These are phyloP conservation scores for Diarsia mendica DNA, from an alignment of 2,888 invertebrate genomes.

Conservation along the genomic window DNA sequence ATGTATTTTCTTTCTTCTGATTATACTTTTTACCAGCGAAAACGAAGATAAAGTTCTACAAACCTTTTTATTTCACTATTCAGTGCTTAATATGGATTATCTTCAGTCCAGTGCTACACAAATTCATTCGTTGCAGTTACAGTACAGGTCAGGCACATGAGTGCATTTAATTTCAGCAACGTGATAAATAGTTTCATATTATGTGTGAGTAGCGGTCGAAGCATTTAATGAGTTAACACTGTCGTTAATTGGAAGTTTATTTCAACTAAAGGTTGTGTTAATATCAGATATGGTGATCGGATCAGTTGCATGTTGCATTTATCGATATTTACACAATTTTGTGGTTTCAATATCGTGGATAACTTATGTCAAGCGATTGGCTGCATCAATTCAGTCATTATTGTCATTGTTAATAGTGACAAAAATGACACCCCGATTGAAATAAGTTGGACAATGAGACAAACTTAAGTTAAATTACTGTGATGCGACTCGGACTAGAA, in stretches of 20 bases:
- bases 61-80: background rate
- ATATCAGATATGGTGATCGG: constrained; percentile 7
- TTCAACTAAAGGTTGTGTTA: constrained; percentile 21
- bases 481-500: background rate
- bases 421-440: background rate
- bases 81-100: background rate
- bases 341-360: background rate
- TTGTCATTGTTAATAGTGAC: background rate
- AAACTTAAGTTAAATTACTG: background rate
- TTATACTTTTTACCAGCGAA: background rate
- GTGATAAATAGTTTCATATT: constrained; percentile 17
- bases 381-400: background rate
- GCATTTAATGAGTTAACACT: constrained; percentile 38
- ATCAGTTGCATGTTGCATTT: background rate
- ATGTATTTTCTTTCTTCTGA: background rate
- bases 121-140: constrained; percentile 10
- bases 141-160: constrained; percentile 21
- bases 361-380: background rate
- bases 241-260: constrained; percentile 39
- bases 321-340: background rate
- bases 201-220: constrained; percentile 11
- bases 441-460: background rate
- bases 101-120: background rate
- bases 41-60: background rate
- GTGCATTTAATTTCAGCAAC: constrained; percentile 30